Evolutionary conservation across 2,888 invertebrate species (phyloP), one percentile per base, ranked within the genome.

Genomic region (Eristalis tenax): DNA sequence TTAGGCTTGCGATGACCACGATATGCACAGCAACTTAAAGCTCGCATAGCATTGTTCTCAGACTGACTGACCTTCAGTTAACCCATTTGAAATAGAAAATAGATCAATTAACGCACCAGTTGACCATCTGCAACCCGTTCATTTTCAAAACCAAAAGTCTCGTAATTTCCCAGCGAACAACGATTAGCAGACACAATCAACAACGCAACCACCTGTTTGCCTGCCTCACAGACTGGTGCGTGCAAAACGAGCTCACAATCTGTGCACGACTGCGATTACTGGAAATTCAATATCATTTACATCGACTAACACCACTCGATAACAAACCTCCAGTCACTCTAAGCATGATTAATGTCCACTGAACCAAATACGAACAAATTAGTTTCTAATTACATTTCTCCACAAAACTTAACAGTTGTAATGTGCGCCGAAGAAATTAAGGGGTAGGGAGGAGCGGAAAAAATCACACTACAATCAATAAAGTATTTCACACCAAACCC

Each of bases 331-430:
- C 59, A 23, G 13, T 13, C 63, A 13, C 61, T 38, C 69, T 73
- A 59, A 79, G 79, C 57, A 32, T 66, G 73, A 79, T 68, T 68
- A 80, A 80, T 73, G 61, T 61, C 32, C 50, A 32, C 35, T 26
- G 35, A 59, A 43, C 61, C 68, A 63, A 50, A 74, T 74, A 61
- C 63, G 63, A 74, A 38, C 50, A 75, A 78, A 81, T 75, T 38
- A 40, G 50, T 81, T 74, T 81, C 80, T 74, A 81, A 81, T 81
- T 81, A 69, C 74, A 75, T 75, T 81, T 75, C 73, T 66, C 73
- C 32, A 61, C 15, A 68, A 63, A 63, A 50, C 66, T 43, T 35
- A 59, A 65, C 65, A 43, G 65, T 65, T 43, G 43, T 69, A 63
- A 35, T 26, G 63, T 26, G 13, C 50, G 63, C 61, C 64, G 28